A percentile compares a stretch with the other conserved stretches of the same genome.
phyloP scores from a whole-genome alignment of 1,140 invertebrate genomes.

The Mycetomoellerius zeteki region DNA sequence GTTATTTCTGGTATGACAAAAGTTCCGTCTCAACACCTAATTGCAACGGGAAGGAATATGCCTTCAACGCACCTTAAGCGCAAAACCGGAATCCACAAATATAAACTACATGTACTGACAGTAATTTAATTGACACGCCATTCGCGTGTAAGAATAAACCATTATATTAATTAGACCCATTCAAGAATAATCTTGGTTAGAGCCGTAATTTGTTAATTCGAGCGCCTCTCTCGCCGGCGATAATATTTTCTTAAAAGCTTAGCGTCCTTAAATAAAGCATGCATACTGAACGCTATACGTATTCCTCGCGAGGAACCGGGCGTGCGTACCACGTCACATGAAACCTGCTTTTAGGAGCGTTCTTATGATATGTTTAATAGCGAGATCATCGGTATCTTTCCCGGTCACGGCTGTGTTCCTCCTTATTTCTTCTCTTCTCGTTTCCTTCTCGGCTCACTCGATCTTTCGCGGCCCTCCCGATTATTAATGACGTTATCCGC shows the following conservation, averaged over 20 bases:
- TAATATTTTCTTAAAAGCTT: constrained; percentile 58
- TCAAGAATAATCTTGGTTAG: constrained; percentile 47
- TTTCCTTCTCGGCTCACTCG: constrained; percentile 7
- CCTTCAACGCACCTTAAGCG: neutral
- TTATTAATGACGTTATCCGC: constrained; percentile 76
- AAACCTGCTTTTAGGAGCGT: constrained; percentile 58
- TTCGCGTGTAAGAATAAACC: constrained; percentile 48
- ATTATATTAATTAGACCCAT: constrained; percentile 63
- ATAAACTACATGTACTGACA: constrained; percentile 16
- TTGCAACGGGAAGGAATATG: neutral
- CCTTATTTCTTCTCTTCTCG: neutral
- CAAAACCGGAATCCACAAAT: constrained; percentile 26
- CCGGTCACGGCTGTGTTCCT: neutral
- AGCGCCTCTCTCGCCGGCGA: constrained; percentile 32
- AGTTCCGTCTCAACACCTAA: neutral
- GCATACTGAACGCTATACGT: constrained; percentile 32
- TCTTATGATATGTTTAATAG: constrained; percentile 74
- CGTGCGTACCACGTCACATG: constrained; percentile 70
- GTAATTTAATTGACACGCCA: constrained; percentile 56
- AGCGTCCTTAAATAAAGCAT: constrained; percentile 64
- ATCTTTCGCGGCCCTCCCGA: constrained; percentile 29
- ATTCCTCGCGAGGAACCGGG: constrained; percentile 64
- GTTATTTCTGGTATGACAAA: neutral
- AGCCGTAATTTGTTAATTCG: constrained; percentile 69
- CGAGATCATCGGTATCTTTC: constrained; percentile 58